A percentile compares a stretch with the other conserved stretches of the same genome.
Conservation (phyloP, 37 sponge, comb jelly and placozoan genomes). For the Cliona cf. orientalis region DNA sequence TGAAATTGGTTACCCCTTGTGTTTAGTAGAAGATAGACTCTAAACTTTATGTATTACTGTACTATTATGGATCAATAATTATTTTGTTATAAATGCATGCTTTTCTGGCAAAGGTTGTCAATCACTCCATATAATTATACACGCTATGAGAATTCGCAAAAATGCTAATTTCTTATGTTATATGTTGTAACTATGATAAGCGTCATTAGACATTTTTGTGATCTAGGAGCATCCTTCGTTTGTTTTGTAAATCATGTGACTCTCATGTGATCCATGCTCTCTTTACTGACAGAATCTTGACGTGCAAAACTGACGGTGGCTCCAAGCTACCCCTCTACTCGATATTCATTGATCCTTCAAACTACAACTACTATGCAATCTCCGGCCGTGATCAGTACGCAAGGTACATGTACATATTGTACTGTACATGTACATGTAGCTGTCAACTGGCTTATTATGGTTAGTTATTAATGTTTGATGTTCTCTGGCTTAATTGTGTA, state of each 20-base stretch:
- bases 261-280: neutral
- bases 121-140: neutral
- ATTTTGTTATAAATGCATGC: no score
- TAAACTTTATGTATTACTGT: no score
- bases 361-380: slow-evolving; percentile 78
- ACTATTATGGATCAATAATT: no score
- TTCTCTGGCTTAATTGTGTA: neutral
- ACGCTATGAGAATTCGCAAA: neutral
- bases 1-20: no score
- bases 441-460: neutral
- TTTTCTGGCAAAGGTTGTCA: no score
- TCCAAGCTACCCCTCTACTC: slow-evolving; percentile 80
- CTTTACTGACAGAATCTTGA: slow-evolving; percentile 61
- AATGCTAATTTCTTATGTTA: neutral
- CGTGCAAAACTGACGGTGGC: slow-evolving; percentile 53
- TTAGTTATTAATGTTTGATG: neutral
- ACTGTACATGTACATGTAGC: slow-evolving; percentile 7
- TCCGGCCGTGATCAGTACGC: slow-evolving; percentile 89
- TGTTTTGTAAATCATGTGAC: neutral
- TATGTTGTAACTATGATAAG: neutral
- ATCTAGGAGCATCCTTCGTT: neutral
- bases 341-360: slow-evolving; percentile 83
- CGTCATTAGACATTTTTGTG: neutral
- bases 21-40: no score
- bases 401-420: slow-evolving; percentile 32